Conservation (phyloP, 2,888 invertebrate species). For the Amphimallon solstitiale region DNA sequence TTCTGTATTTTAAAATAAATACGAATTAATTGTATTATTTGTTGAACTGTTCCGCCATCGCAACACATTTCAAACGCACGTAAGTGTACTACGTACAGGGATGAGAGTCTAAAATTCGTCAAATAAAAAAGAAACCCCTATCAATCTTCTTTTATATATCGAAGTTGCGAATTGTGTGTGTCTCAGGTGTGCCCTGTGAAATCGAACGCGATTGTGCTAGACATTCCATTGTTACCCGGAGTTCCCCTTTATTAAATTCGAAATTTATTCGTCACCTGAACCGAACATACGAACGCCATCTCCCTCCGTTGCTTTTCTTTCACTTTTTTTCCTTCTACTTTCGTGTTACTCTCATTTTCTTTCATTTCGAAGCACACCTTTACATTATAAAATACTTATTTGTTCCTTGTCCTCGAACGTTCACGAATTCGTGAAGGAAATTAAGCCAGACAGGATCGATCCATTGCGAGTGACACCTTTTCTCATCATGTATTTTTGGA, state of each 20-base stretch:
- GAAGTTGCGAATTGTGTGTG: conserved; percentile 33
- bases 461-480: too few relatives aligned
- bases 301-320: not conserved
- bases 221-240: conserved; percentile 26
- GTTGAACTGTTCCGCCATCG: too few relatives aligned
- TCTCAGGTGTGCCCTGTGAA: conserved; percentile 46
- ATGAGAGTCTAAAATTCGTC: not conserved
- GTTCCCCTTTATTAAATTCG: conserved; percentile 29
- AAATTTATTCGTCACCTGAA: conserved; percentile 33
- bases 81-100: not conserved
- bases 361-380: too few relatives aligned
- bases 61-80: too few relatives aligned
- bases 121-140: conserved; percentile 24
- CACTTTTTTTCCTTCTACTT: not conserved
- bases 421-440: too few relatives aligned
- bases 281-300: conserved; percentile 9
- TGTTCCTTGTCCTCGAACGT: too few relatives aligned
- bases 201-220: conserved; percentile 40
- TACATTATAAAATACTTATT: too few relatives aligned
- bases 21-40: too few relatives aligned
- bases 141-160: conserved; percentile 25
- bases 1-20: too few relatives aligned
- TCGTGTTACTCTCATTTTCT: too few relatives aligned
- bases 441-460: too few relatives aligned
- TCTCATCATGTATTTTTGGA: too few relatives aligned